Conservation (phyloP, 2,888 invertebrate genomes). For the Xylophagus ater region DNA sequence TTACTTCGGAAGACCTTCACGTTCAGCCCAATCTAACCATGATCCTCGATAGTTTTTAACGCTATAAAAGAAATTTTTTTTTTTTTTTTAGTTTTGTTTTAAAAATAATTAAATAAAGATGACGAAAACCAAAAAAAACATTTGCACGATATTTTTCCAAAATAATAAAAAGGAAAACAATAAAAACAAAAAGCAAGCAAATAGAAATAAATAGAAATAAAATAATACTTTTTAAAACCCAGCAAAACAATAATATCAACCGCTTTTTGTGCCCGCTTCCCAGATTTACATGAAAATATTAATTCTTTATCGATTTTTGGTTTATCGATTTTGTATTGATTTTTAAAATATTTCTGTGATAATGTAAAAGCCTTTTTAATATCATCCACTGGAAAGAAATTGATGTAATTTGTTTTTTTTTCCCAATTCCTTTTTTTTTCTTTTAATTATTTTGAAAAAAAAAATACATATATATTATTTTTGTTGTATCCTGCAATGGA, state of each 20-base stretch:
- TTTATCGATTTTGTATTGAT: slow-evolving; percentile 35
- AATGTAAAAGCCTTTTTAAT: slow-evolving; percentile 12
- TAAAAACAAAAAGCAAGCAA: too few species aligned
- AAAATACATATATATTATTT: too few species aligned
- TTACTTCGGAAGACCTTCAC: slow-evolving; percentile 28
- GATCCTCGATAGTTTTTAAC: slow-evolving; percentile 33
- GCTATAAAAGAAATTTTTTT: slow-evolving; percentile 15
- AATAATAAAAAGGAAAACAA: too few species aligned
- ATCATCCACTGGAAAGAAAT: slow-evolving; percentile 8
- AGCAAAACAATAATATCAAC: slow-evolving; percentile 40
- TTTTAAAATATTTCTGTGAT: slow-evolving; percentile 10
- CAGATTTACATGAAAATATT: slow-evolving; percentile 56
- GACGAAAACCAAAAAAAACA: too few species aligned
- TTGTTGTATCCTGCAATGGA: too few species aligned
- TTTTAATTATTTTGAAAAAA: too few species aligned
- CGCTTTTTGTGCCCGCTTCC: slow-evolving; percentile 52
- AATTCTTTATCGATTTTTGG: slow-evolving; percentile 46
- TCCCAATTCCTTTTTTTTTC: too few species aligned
- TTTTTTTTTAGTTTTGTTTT: too few species aligned
- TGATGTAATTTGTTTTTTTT: slow-evolving; percentile 25
- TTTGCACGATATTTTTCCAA: too few species aligned
- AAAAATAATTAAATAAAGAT: too few species aligned
- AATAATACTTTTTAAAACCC: slow-evolving; percentile 27
- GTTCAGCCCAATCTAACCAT: slow-evolving; percentile 34
- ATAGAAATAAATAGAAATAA: too few species aligned